Evolutionary conservation across 2,888 invertebrate genomes (phyloP).

Genomic region (Oxystoma pomonae): DNA sequence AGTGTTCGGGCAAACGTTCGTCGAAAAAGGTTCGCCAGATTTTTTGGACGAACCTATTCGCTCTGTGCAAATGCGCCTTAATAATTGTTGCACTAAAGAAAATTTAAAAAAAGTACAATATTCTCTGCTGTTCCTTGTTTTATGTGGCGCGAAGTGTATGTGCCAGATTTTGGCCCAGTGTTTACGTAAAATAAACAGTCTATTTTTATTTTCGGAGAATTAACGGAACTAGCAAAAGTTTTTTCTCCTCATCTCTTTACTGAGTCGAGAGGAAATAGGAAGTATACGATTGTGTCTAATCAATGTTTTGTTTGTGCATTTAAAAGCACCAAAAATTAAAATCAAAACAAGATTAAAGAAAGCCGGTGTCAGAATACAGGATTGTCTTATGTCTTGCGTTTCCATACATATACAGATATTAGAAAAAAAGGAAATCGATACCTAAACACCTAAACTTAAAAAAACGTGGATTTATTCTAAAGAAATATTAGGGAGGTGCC

Average conservation of each 20-base stretch:
- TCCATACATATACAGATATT: not conserved
- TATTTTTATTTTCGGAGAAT: not conserved
- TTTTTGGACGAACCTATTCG: no score
- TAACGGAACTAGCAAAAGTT: not conserved
- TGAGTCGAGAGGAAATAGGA: not conserved
- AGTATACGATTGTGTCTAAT: not conserved
- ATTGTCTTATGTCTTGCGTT: not conserved
- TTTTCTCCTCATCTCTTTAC: not conserved
- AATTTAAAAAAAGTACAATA: no score
- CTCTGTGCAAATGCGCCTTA: no score
- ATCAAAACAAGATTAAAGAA: not conserved
- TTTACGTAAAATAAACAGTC: not conserved
- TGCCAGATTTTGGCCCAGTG: no score
- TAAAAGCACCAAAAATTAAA: not conserved
- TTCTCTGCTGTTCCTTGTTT: no score
- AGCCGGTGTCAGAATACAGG: not conserved
- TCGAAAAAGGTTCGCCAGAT: no score
- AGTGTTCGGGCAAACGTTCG: no score
- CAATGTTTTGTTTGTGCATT: not conserved
- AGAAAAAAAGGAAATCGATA: not conserved
- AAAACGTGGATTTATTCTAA: no score
- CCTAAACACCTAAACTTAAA: no score
- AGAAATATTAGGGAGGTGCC: no score
- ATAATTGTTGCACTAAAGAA: no score
- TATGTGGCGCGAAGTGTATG: no score